Conservation (phyloP, 2,113 vertebrate species). For the Tamias sibiricus region DNA sequence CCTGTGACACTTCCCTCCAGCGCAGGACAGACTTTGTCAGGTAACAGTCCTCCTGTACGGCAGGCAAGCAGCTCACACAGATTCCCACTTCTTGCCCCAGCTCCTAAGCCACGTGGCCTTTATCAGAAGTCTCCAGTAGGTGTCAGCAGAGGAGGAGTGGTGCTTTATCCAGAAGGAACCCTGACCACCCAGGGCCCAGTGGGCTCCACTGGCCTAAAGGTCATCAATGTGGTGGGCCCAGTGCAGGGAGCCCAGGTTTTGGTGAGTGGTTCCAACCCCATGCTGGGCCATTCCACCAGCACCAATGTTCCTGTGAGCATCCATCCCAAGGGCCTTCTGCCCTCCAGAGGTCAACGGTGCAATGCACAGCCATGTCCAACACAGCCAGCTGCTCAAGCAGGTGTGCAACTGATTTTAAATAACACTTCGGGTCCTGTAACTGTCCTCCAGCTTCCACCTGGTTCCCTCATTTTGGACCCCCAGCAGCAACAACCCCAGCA, state of each 20-base stretch:
- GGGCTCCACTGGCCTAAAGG: slow-evolving; percentile 89
- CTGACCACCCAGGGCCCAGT: slow-evolving; percentile 89
- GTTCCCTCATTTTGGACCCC: slow-evolving; percentile 90
- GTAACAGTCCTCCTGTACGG: slow-evolving; percentile 83
- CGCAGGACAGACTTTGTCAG: slow-evolving; percentile 89
- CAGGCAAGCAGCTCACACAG: slow-evolving; percentile 90
- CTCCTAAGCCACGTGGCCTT: slow-evolving; percentile 81
- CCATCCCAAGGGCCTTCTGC: slow-evolving; percentile 90
- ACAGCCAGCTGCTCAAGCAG: slow-evolving; percentile 89
- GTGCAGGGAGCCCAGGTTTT: slow-evolving; percentile 90
- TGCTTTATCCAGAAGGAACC: slow-evolving; percentile 89
- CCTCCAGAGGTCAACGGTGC: slow-evolving; percentile 88
- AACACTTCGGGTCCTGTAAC: slow-evolving; percentile 86
- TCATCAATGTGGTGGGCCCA: slow-evolving; percentile 91
- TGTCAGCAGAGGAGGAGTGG: slow-evolving; percentile 84
- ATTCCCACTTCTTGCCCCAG: slow-evolving; percentile 89
- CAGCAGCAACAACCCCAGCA: slow-evolving; percentile 84
- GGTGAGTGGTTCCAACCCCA: slow-evolving; percentile 90
- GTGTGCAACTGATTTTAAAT: slow-evolving; percentile 91
- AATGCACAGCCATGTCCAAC: slow-evolving; percentile 85
- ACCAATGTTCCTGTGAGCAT: slow-evolving; percentile 84
- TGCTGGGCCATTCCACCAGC: slow-evolving; percentile 85
- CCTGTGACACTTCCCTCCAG: slow-evolving; percentile 90
- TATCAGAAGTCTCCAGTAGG: slow-evolving; percentile 88
- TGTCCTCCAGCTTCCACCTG: slow-evolving; percentile 85